Evolutionary conservation across 2,797 vertebrate species (phyloP).

Genomic region (Bradypodion ventrale): DNA sequence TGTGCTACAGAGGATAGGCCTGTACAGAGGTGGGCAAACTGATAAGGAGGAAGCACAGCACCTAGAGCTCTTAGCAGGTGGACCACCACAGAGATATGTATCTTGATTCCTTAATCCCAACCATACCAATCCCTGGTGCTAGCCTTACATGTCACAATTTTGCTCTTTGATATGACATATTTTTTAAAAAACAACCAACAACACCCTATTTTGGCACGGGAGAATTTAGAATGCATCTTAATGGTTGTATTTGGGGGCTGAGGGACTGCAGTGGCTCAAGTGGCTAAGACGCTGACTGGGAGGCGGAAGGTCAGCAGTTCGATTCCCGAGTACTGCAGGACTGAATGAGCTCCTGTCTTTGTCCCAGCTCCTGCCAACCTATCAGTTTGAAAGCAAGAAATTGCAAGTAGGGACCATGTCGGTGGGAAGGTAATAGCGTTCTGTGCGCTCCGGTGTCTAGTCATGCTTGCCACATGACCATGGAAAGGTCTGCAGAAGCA

Average conservation of each 20-base stretch:
- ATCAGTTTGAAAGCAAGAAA: too few relatives aligned
- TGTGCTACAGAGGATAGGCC: background rate
- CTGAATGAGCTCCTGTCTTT: too few relatives aligned
- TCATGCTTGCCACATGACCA: too few relatives aligned
- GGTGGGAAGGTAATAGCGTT: too few relatives aligned
- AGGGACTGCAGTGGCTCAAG: too few relatives aligned
- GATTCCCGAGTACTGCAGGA: too few relatives aligned
- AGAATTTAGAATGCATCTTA: constrained; percentile 30
- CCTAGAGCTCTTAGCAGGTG: background rate
- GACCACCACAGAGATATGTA: background rate
- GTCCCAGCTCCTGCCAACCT: too few relatives aligned
- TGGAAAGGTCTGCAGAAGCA: too few relatives aligned
- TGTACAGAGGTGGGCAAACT: background rate
- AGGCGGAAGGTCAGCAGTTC: too few relatives aligned
- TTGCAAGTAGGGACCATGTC: too few relatives aligned
- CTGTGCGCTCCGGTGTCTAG: too few relatives aligned
- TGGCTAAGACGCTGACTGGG: too few relatives aligned
- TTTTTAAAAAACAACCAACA: constrained; percentile 3
- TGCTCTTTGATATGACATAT: background rate
- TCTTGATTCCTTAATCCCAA: background rate
- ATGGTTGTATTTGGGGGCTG: constrained; percentile 32
- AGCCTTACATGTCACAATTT: background rate
- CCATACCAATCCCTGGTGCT: background rate
- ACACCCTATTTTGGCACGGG: background rate
- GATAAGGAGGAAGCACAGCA: background rate